Base-by-base conservation (phyloP, 2,113 vertebrate species). In the Zonotrichia leucophrys region DNA sequence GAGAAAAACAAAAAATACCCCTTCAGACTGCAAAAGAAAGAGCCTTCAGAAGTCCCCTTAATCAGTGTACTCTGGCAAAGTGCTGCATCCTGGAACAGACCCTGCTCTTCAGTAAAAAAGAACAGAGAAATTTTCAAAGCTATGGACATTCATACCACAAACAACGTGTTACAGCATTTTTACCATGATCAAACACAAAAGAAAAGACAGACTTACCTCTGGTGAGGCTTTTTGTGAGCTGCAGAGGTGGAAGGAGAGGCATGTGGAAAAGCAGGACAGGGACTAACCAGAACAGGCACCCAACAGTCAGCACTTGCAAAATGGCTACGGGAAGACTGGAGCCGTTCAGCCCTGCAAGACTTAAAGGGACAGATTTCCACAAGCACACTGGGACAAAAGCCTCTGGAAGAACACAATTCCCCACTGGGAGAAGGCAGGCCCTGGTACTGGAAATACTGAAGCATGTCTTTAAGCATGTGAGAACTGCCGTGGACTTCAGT, bases 311-410 rank as follows among this genome's bases (percentile, higher is more conserved):
- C 75, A 78, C 44, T 88, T 86, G 92, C 75, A 97, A 96, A 97
- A 95, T 95, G 93, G 90, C 93, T 56, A 72, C 47, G 0, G 55
- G 39, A 59, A 80, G 60, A 80, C 11, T 81, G 72, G 84, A 95
- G 91, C 84, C 73, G 53, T 31, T 95, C 53, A 11, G 59, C 82
- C 93, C 50, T 75, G 94, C 83, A 52, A 91, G 91, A 58, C 83
- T 94, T 96, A 96, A 96, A 96, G 93, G 83, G 94, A 24, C 94
- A 96, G 94, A 86, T 96, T 96, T 96, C 81, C 75, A 78, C 56
- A 68, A 81, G 56, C 72, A 75, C 60, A 49, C 41, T 47, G 39
- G 76, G 88, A 73, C 68, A 75, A 92, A 92, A 93, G 69, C 17
- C 76, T 81, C 52, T 93, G 56, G 39, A 64, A 90, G 60, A 92